Conservation (phyloP, 2,113 vertebrate species). For the Perca fluviatilis region DNA sequence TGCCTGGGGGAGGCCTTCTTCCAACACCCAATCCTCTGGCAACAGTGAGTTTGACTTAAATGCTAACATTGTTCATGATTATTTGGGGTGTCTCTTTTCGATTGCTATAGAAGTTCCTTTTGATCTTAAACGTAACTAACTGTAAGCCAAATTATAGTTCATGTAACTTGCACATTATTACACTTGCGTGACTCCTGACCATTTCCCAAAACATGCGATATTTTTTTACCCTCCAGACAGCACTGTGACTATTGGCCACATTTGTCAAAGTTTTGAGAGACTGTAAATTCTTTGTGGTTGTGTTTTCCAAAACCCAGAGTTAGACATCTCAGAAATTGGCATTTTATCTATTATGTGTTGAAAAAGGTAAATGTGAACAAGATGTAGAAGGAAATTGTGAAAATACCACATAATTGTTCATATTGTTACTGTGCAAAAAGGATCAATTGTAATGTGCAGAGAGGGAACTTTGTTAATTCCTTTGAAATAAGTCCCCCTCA, state of each 20-base stretch:
- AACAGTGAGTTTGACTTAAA: conserved; percentile 80
- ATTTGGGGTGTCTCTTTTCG: background rate
- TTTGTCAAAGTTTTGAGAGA: no score
- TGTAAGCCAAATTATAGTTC: background rate
- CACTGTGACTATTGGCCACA: no score
- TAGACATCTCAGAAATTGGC: background rate
- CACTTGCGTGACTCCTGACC: background rate
- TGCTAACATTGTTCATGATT: background rate
- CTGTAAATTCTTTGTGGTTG: no score
- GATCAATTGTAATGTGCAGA: background rate
- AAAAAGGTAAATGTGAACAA: background rate
- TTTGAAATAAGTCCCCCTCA: no score
- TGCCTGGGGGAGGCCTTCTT: conserved; percentile 98
- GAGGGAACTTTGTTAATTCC: background rate
- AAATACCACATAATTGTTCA: background rate
- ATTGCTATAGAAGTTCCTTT: background rate
- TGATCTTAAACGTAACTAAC: background rate
- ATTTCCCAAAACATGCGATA: no score
- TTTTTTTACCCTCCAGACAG: no score
- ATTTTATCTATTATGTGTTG: background rate
- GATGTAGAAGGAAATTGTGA: background rate
- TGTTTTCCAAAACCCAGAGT: no score
- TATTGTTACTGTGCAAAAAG: background rate
- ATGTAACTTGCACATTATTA: background rate
- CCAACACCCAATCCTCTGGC: conserved; percentile 97